Evolutionary conservation across 2,888 invertebrate species (phyloP), one percentile per base, ranked within the genome.

Genomic region (Hecatera dysodea): DNA sequence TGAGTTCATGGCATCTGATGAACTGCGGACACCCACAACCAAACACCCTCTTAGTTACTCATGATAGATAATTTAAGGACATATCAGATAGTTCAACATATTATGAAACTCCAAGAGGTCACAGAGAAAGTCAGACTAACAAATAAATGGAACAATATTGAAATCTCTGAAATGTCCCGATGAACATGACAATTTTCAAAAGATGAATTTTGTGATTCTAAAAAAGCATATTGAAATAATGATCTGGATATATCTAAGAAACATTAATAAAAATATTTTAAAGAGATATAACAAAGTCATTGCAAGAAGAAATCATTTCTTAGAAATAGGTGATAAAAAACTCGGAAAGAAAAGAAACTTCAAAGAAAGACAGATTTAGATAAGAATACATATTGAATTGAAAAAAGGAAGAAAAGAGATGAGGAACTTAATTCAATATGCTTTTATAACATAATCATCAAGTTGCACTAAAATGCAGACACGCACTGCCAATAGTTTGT

Each of bases 381-480:
- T 67, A 80, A 66, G 74, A 73, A 82, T 64, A 82, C 63, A 75
- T 69, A 80, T 74, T 78, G 78, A 81, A 73, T 74, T 78, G 53
- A 78, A 73, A 57, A 65, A 78, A 83, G 57, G 64, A 75, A 72
- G 56, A 50, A 67, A 74, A 64, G 52, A 64, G 72, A 78, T 67
- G 73, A 84, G 90, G 88, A 90, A 90, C 79, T 93, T 93, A 95
- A 87, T 93, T 95, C 95, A 95, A 96, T 96, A 96, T 95, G 96
- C 96, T 95, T 95, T 89, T 74, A 86, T 82, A 80, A 88, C 55
- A 78, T 73, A 81, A 68, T 88, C 89, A 89, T 92, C 93, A 93
- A 95, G 90, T 96, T 96, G 96, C 96, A 96, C 96, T 96, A 96
- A 96, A 94, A 96, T 96, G 96, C 96, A 96, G 96, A 96, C 96